phyloP scores from a whole-genome alignment of 2,113 vertebrate genomes.

The Etheostoma spectabile region DNA sequence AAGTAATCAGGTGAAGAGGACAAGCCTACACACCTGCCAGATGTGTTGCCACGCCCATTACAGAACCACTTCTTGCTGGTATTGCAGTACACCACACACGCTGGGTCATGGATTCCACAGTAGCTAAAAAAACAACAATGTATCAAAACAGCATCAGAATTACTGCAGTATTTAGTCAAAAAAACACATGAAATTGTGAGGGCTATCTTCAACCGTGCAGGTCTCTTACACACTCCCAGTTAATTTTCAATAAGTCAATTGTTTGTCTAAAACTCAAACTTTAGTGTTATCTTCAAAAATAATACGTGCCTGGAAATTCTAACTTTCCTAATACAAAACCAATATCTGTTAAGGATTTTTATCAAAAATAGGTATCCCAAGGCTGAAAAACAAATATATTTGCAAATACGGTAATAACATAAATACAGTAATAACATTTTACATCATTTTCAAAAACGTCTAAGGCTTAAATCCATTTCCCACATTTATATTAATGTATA shows the following conservation, averaged over 20 bases:
- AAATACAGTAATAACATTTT: neutral
- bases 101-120: constrained; percentile 98
- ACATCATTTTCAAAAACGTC: neutral
- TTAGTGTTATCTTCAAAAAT: neutral
- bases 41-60: constrained; percentile 97
- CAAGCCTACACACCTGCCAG: constrained; percentile 89
- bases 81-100: constrained; percentile 98
- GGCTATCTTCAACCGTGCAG: no score
- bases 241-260: neutral
- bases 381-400: neutral
- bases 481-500: neutral
- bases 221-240: neutral
- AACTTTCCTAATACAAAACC: neutral
- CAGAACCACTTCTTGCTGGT: constrained; percentile 99
- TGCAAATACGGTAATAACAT: neutral
- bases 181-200: neutral
- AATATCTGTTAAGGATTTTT: neutral
- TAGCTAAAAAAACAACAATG: constrained; percentile 85
- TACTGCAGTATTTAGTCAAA: neutral
- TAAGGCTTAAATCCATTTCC: neutral
- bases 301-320: neutral
- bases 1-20: neutral
- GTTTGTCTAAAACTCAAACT: neutral
- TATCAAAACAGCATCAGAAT: neutral
- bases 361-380: neutral